Evolutionary conservation across 2,888 invertebrate genomes (phyloP).

Genomic region (Corbicula japonica): DNA sequence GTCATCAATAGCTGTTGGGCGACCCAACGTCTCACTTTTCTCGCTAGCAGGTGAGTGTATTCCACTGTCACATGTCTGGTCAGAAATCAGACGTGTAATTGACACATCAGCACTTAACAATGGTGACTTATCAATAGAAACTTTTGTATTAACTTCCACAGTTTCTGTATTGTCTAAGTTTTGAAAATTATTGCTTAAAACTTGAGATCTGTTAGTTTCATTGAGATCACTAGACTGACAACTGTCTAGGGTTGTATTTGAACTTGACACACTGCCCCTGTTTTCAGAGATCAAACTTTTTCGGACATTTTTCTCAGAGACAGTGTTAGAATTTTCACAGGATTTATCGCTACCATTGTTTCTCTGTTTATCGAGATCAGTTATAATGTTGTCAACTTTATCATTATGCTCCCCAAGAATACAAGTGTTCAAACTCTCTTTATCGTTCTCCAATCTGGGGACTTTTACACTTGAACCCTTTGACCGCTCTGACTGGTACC

Average conservation of each 20-base stretch:
- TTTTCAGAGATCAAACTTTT: not conserved
- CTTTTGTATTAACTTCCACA: too few relatives aligned
- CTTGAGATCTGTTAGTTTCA: slow-evolving; percentile 20
- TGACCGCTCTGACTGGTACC: not conserved
- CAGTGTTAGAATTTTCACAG: not conserved
- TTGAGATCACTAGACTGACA: slow-evolving; percentile 27
- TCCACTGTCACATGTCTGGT: slow-evolving; percentile 56
- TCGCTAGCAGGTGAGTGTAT: slow-evolving; percentile 63
- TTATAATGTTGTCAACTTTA: slow-evolving; percentile 4
- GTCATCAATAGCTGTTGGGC: slow-evolving; percentile 11
- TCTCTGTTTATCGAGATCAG: slow-evolving; percentile 12
- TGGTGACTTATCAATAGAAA: too few relatives aligned
- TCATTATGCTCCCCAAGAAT: slow-evolving; percentile 27
- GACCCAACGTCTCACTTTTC: slow-evolving; percentile 29
- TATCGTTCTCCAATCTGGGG: slow-evolving; percentile 20
- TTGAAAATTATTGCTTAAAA: too few relatives aligned
- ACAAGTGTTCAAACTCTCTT: not conserved
- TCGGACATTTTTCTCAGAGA: not conserved
- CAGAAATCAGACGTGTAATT: slow-evolving; percentile 36
- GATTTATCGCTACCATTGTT: not conserved
- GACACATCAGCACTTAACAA: not conserved
- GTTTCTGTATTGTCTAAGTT: too few relatives aligned
- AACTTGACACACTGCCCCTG: not conserved
- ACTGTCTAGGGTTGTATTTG: slow-evolving; percentile 18
- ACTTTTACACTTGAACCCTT: slow-evolving; percentile 17